Evolutionary conservation across 2,888 invertebrate species (phyloP).

Genomic region (Xanthorhoe designata): DNA sequence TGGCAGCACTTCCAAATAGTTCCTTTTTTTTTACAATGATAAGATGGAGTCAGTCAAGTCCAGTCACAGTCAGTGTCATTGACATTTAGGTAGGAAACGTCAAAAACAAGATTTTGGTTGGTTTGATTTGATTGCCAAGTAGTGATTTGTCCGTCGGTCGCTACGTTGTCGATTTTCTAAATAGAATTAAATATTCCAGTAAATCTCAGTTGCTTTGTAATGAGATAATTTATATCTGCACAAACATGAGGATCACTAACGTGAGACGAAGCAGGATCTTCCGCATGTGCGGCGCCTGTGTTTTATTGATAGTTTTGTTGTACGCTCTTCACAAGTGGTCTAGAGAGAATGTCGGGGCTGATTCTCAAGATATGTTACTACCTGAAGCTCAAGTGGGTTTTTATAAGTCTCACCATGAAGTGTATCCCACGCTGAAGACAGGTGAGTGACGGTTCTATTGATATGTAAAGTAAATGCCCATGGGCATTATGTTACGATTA

Average conservation of each 20-base stretch:
- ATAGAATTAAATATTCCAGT: constrained; percentile 31
- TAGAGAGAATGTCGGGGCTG: constrained; percentile 67
- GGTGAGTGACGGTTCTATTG: constrained; percentile 56
- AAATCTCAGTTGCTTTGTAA: constrained; percentile 47
- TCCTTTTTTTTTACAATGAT: too few species aligned
- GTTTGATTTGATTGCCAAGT: not conserved
- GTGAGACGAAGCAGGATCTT: constrained; percentile 86
- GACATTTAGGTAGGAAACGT: too few species aligned
- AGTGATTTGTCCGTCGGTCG: constrained; percentile 15
- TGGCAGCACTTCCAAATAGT: too few species aligned
- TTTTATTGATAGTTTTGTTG: constrained; percentile 85
- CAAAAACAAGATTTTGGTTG: not conserved
- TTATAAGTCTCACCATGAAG: constrained; percentile 69
- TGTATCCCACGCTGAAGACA: constrained; percentile 72
- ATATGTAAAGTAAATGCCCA: constrained; percentile 21
- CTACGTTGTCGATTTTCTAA: constrained; percentile 48
- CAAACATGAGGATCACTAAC: constrained; percentile 86
- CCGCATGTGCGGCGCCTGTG: constrained; percentile 80
- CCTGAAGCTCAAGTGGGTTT: constrained; percentile 55
- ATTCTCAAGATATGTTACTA: constrained; percentile 49
- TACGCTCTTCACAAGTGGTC: constrained; percentile 88
- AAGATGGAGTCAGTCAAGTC: too few species aligned
- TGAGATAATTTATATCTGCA: constrained; percentile 47
- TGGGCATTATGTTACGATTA: constrained; percentile 41
- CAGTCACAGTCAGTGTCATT: too few species aligned